Evolutionary conservation across 2,113 vertebrate genomes (phyloP).

Genomic region (Cervus canadensis): DNA sequence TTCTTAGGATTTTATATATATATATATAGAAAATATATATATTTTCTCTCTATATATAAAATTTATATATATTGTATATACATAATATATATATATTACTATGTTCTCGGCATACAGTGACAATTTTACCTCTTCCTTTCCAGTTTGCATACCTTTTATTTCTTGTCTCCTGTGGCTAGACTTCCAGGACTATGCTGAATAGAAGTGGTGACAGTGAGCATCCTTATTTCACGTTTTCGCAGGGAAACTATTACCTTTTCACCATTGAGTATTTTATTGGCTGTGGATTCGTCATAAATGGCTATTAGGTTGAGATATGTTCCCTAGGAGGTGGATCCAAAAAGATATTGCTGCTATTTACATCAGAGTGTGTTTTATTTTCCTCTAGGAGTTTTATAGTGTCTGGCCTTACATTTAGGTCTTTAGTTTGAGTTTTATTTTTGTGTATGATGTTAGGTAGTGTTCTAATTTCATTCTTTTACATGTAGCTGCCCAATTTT

Average conservation of each 20-base stretch:
- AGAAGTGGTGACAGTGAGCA: neutral
- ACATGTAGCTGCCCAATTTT: neutral
- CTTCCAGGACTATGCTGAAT: neutral
- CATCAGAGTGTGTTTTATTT: neutral
- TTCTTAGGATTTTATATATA: neutral
- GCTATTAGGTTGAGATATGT: neutral
- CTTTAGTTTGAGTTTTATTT: neutral
- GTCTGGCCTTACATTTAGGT: neutral
- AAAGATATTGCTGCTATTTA: neutral
- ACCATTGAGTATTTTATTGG: neutral
- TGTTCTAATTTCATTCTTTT: neutral
- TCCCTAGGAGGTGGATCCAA: neutral
- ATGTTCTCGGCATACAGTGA: neutral
- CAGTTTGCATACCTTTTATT: neutral
- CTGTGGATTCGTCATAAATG: neutral
- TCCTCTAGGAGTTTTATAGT: neutral
- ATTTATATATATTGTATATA: neutral
- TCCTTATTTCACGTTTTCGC: neutral
- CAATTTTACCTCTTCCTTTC: neutral
- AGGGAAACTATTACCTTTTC: neutral
- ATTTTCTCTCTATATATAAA: neutral
- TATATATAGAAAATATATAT: neutral
- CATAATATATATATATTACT: neutral
- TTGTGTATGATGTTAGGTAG: neutral
- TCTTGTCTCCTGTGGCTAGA: neutral